Base-by-base conservation (phyloP, 2,888 invertebrate genomes). In the Synergus laeviventris region DNA sequence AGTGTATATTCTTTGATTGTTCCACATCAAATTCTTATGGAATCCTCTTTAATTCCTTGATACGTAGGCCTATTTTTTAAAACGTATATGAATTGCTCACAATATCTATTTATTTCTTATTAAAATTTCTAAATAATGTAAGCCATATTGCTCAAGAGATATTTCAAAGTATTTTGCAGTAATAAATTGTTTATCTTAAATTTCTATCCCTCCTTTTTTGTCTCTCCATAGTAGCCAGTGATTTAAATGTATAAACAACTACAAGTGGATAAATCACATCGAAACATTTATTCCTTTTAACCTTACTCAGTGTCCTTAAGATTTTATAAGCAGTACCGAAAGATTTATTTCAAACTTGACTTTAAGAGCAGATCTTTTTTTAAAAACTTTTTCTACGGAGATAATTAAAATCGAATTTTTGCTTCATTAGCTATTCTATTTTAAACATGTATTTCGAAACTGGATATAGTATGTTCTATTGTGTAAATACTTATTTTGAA, bases 331-430 rank as follows among this genome's bases (percentile, higher is more conserved):
- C 45, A 49, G 8, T 21, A 31, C n/a, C 31, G 42, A 1, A 70
- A 70, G 49, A 70, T 49, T 70, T 42, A 42, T 64, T n/a, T 70
- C 49, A 70, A n/a, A 49, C 45, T 45, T 70, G 31, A 70, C 49
- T 70, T 49, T 70, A 70, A 49, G 70, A 45, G 45, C 49, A 24
- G 21, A 31, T 3, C 49, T 8, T 54, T 8, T 54, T 54, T 54
- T 54, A 5, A 31, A 31, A 31, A 9, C 18, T 18, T 18, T 9
- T 54, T 54, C 18, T 18, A 18, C 1, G 18, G 54, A 49, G 45
- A 42, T 66, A 64, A 66, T 66, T 66, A 45, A 45, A 66, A 16
- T 45, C 24, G 45, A 66, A 14, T 45, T 45, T 66, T 45, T 66
- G 16, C 45, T 9, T 21, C 42, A 36, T 61, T 9, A 62, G 12